Evolutionary conservation across 2,888 invertebrate species (phyloP).

Genomic region (Metacarcinus magister): DNA sequence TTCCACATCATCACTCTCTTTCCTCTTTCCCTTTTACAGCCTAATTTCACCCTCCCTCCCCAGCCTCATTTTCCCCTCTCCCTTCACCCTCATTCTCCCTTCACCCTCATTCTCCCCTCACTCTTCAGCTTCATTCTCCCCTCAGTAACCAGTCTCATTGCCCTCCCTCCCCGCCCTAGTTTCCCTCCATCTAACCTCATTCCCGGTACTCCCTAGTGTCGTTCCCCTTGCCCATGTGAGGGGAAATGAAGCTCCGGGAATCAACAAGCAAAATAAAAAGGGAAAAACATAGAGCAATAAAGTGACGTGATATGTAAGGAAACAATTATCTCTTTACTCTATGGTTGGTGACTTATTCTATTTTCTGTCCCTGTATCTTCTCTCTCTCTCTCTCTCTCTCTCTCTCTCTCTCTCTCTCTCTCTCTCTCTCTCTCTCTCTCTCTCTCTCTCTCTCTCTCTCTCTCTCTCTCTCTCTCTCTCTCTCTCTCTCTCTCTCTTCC

Average conservation of each 20-base stretch:
- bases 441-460: slow-evolving; percentile 26
- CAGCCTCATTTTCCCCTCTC: no score
- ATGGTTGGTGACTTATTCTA: not conserved
- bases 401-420: not conserved
- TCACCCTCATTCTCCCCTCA: not conserved
- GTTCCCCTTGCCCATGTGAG: not conserved
- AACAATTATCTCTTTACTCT: not conserved
- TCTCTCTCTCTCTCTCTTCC: no score
- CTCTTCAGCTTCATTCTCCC: not conserved
- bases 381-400: not conserved
- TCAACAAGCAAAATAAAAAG: no score
- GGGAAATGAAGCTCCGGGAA: no score
- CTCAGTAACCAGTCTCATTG: no score
- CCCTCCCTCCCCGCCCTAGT: not conserved
- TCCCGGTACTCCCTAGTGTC: not conserved
- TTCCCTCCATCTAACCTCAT: not conserved
- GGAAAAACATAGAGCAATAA: no score
- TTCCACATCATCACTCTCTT: not conserved
- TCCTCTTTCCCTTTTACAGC: not conserved
- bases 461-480: not conserved
- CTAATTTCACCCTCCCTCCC: no score
- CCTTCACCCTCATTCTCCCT: not conserved
- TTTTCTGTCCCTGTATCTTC: not conserved
- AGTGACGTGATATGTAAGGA: no score
- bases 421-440: not conserved